A percentile compares a stretch with the other conserved stretches of the same genome.
phyloP scores from a whole-genome alignment of 2,888 invertebrate genomes.

The Siphlonurus alternatus region DNA sequence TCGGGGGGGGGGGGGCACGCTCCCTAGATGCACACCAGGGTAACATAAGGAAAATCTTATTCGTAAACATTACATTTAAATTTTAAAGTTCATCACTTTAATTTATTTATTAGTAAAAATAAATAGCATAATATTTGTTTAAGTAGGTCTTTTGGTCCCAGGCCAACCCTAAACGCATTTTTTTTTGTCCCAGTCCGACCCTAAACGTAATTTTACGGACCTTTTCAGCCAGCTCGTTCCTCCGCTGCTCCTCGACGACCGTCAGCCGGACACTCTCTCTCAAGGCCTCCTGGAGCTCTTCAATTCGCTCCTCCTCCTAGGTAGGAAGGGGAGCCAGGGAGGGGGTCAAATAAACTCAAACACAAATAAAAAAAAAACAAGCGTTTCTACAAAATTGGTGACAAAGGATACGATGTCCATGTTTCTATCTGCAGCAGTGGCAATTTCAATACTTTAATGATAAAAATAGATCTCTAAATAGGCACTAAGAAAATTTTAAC shows the following conservation, averaged over 20 bases:
- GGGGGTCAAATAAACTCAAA: not conserved
- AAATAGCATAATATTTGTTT: too few species aligned
- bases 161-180: too few species aligned
- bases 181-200: not conserved
- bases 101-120: too few species aligned
- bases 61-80: too few species aligned
- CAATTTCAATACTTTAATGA: not conserved
- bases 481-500: not conserved
- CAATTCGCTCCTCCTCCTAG: slow-evolving; percentile 45
- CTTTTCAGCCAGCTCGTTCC: slow-evolving; percentile 45
- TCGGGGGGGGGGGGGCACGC: too few species aligned
- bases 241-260: slow-evolving; percentile 44
- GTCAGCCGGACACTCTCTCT: slow-evolving; percentile 60
- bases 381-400: not conserved
- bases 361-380: not conserved
- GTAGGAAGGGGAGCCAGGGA: slow-evolving; percentile 8
- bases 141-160: too few species aligned
- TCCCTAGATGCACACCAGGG: too few species aligned
- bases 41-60: too few species aligned
- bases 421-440: not conserved
- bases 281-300: slow-evolving; percentile 68
- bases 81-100: too few species aligned
- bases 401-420: not conserved
- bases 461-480: not conserved
- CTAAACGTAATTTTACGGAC: slow-evolving; percentile 25